Conservation (phyloP, 30 jellyfish, hydroid and myxozoan species). For the Hydra vulgaris region DNA sequence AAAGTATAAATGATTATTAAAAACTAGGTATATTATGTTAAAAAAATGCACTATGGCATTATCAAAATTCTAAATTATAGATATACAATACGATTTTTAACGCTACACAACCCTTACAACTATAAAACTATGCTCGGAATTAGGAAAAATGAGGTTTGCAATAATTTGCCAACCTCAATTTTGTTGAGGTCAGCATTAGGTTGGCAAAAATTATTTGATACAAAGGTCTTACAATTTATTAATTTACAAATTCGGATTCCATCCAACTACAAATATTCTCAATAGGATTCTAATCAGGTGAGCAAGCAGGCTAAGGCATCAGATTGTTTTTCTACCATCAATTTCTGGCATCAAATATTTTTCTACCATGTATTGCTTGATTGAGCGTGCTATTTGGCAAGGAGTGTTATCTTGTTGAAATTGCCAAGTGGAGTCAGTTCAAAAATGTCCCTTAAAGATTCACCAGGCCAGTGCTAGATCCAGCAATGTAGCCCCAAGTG, state of each 20-base stretch:
- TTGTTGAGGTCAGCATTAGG: no score
- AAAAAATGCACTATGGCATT: no score
- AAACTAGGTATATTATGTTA: no score
- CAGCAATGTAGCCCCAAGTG: not conserved
- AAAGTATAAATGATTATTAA: no score
- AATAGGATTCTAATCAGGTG: not conserved
- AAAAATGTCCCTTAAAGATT: not conserved
- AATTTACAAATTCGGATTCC: not conserved
- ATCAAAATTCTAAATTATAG: no score
- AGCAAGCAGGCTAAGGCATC: not conserved
- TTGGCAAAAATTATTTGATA: no score
- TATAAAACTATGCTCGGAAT: no score
- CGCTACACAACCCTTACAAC: no score
- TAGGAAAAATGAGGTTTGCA: no score
- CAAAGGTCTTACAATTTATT: no score
- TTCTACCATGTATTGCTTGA: not conserved
- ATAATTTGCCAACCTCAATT: no score
- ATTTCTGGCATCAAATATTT: not conserved
- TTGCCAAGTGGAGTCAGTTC: not conserved
- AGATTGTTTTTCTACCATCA: not conserved
- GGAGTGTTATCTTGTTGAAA: not conserved
- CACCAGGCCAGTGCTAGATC: not conserved
- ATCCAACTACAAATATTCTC: not conserved
- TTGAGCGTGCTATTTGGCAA: not conserved
- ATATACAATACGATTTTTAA: no score